Conservation (phyloP, 2,113 vertebrate species). For the Ceyx margarethae region DNA sequence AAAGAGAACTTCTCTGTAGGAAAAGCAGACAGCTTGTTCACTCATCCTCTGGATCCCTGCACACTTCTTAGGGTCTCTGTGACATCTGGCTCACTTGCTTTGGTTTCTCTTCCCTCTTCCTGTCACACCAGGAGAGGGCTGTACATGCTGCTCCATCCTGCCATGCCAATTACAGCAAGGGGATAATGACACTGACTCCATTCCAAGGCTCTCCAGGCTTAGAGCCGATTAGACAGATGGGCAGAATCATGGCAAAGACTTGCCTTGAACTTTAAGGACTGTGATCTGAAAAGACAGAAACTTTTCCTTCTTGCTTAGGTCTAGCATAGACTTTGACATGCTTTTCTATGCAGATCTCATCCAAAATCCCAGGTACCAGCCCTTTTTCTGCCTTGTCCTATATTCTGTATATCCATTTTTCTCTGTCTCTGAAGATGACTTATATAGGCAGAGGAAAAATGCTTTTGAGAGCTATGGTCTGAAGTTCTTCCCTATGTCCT, state of each 20-base stretch:
- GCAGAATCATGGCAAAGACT: not conserved
- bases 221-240: slow-evolving; percentile 47
- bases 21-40: not conserved
- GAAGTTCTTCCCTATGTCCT: not conserved
- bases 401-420: too few relatives aligned
- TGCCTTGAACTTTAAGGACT: slow-evolving; percentile 12
- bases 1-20: not conserved
- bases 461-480: not conserved
- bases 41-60: slow-evolving; percentile 16
- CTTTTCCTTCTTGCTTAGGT: not conserved
- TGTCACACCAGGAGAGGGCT: slow-evolving; percentile 43
- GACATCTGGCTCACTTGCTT: slow-evolving; percentile 58
- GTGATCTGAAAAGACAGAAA: not conserved
- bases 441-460: not conserved
- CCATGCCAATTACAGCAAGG: slow-evolving; percentile 49
- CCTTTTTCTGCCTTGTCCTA: not conserved
- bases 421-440: not conserved
- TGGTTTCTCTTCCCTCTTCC: not conserved
- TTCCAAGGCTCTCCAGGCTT: slow-evolving; percentile 14
- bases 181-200: slow-evolving; percentile 42
- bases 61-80: slow-evolving; percentile 9
- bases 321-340: not conserved
- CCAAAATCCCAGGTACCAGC: not conserved
- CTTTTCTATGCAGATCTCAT: not conserved
- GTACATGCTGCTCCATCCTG: slow-evolving; percentile 43